Base-by-base conservation (phyloP, 2,888 invertebrate species). In the Platynereis dumerilii region DNA sequence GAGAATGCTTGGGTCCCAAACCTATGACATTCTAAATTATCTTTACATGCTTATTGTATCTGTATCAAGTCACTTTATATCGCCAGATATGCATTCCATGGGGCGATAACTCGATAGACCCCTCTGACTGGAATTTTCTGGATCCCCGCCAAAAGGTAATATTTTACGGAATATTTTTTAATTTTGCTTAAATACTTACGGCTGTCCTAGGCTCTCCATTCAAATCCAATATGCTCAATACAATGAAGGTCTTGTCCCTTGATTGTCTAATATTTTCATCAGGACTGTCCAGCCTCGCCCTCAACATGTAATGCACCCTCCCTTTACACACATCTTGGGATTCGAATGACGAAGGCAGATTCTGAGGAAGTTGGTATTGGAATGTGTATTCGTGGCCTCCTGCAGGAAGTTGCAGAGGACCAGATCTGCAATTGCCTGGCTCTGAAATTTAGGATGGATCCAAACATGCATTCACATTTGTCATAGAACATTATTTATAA, bases 281-380 rank as follows among this genome's bases (percentile, higher is more conserved):
- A 24, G 71, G 65, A 29, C 61, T 69, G 58, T 72, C 73, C 39
- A 73, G 63, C 48, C 62, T 57, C 12, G 72, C 70, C 15, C 69
- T 55, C 20, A 73, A 62, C 45, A 71, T 54, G 53, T 73, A 73
- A 56, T 71, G 69, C 3, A 73, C 69, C 44, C 70, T 54, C 15
- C 66, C 72, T 60, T 69, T 68, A 45, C 64, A 69, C 22, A 59
- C 60, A 39, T 64, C 64, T 39, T 52, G 64, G 2, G 72, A 71
- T 44, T 73, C 69, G 39, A 71, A 73, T 0, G 73, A 68, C 15
- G 73, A 70, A 20, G 72, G 73, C 57, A 73, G 62, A 12, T 56
- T 45, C 17, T 58, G 24, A n/a, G 66, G 66, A 20, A 73, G 60
- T 26, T 64, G 42, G 58, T 68, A 73, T 48, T 72, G 61, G 64